Percentiles rank a stretch among this genome's conserved stretches.
Conservation (phyloP, 2,113 vertebrate genomes). For the Narcine bancroftii region DNA sequence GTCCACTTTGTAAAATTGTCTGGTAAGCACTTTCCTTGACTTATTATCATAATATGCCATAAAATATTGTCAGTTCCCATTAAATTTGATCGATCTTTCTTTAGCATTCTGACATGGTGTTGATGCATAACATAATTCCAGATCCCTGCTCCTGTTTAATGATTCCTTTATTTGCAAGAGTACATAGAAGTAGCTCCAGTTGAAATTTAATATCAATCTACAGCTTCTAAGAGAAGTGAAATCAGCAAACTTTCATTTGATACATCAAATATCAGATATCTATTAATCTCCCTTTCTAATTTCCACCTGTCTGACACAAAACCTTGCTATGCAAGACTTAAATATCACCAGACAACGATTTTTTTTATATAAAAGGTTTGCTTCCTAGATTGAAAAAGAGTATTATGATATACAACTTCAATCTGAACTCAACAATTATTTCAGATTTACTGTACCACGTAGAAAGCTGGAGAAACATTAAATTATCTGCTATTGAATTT, state of each 20-base stretch:
- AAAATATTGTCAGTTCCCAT: slow-evolving; percentile 31
- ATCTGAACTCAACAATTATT: too few species aligned
- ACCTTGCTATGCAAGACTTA: too few species aligned
- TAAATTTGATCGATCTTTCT: background rate
- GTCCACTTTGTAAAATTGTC: slow-evolving; percentile 24
- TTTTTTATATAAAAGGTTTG: too few species aligned
- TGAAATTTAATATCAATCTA: background rate
- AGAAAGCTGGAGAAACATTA: too few species aligned
- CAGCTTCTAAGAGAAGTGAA: background rate
- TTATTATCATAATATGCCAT: slow-evolving; percentile 35
- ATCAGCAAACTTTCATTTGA: background rate
- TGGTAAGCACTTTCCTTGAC: slow-evolving; percentile 30
- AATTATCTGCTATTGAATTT: too few species aligned
- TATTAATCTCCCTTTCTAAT: background rate
- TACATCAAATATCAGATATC: background rate
- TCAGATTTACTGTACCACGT: too few species aligned
- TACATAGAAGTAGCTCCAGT: background rate
- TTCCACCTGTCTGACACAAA: background rate
- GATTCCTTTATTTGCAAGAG: background rate
- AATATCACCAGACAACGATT: too few species aligned
- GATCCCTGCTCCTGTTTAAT: background rate
- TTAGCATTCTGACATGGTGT: background rate
- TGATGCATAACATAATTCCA: slow-evolving; percentile 5
- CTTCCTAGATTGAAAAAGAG: too few species aligned
- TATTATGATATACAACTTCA: too few species aligned